A percentile compares a stretch with the other conserved stretches of the same genome.
These are phyloP conservation scores for Ophiodon elongatus DNA, from an alignment of 2,113 vertebrate species.

Conservation along the genomic window DNA sequence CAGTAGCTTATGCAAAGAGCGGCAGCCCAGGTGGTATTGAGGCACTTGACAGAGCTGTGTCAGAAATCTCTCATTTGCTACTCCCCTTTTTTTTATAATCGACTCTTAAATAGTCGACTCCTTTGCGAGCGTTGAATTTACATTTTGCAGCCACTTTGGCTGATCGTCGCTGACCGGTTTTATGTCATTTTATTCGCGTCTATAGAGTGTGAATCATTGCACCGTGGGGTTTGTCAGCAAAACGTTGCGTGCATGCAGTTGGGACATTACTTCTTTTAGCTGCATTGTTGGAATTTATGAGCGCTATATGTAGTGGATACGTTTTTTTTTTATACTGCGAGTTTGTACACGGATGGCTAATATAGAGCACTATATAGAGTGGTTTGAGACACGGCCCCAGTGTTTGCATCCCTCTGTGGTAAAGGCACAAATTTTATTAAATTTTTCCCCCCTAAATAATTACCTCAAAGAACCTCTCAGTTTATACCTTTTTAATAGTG, in stretches of 20 bases:
- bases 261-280: too few relatives aligned
- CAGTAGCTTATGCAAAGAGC: neutral
- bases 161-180: neutral
- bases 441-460: neutral
- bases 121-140: neutral
- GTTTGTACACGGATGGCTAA: neutral
- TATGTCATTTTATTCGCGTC: neutral
- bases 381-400: neutral
- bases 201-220: neutral
- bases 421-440: neutral
- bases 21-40: neutral
- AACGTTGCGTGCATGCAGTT: neutral
- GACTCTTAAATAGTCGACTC: too few relatives aligned
- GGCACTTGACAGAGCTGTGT: neutral
- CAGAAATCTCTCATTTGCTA: neutral
- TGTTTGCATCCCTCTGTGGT: neutral
- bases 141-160: neutral
- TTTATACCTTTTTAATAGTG: too few relatives aligned
- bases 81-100: neutral
- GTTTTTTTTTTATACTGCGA: neutral
- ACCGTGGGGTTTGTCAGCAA: neutral
- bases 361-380: neutral
- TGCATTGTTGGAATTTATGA: neutral
- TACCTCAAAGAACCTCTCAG: neutral
- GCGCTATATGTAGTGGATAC: neutral